Evolutionary conservation across 2,888 invertebrate genomes (phyloP).

Genomic region (Aleiodes alternator): DNA sequence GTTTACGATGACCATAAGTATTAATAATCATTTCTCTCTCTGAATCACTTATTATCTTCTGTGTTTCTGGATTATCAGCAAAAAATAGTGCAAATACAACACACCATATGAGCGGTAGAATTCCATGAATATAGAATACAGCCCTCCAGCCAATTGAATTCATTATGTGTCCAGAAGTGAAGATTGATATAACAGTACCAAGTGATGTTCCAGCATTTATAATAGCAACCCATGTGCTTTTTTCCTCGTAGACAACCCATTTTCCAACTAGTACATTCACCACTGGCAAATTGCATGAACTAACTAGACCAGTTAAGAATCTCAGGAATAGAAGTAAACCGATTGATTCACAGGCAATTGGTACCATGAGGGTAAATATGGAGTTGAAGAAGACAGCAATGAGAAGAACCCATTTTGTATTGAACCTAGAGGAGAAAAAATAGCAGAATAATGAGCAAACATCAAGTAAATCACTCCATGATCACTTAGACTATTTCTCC

Average conservation of each 20-base stretch:
- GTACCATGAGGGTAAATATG: conserved; percentile 67
- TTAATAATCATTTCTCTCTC: conserved; percentile 70
- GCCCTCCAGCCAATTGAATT: conserved; percentile 65
- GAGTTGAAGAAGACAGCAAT: conserved; percentile 66
- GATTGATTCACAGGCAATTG: conserved; percentile 58
- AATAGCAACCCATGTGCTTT: conserved; percentile 70
- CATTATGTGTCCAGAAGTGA: conserved; percentile 69
- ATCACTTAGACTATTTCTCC: not conserved
- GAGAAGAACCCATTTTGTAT: conserved; percentile 68
- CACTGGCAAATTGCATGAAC: conserved; percentile 71
- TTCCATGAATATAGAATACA: conserved; percentile 71
- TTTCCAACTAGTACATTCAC: conserved; percentile 71
- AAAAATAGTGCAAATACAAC: conserved; percentile 65
- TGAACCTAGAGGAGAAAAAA: conserved; percentile 62
- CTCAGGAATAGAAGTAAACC: conserved; percentile 60
- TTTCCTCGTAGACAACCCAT: conserved; percentile 73
- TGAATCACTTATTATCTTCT: conserved; percentile 70
- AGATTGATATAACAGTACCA: conserved; percentile 72
- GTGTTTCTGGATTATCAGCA: conserved; percentile 72
- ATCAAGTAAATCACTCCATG: not conserved
- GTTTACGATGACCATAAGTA: conserved; percentile 69
- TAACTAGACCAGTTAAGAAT: conserved; percentile 67
- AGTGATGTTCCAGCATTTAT: conserved; percentile 71
- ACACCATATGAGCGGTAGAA: conserved; percentile 69
- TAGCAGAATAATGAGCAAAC: not conserved